These are phyloP conservation scores for Paracentrotus lividus DNA, from an alignment of 53 echinoderm and acorn worm genomes.

Conservation along the genomic window DNA sequence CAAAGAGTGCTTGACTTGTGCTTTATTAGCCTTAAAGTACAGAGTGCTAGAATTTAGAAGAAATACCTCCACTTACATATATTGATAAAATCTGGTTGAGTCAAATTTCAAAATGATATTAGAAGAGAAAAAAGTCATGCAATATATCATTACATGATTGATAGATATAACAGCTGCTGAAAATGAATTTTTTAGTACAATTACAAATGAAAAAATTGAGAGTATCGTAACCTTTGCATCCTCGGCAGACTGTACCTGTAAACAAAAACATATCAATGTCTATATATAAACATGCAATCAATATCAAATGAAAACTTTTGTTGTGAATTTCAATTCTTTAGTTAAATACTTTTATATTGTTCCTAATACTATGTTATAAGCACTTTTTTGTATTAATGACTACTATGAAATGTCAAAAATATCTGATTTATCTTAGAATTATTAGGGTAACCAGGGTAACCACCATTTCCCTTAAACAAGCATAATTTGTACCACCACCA, in stretches of 20 bases:
- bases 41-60: slow-evolving; percentile 20
- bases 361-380: no score
- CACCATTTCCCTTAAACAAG: no score
- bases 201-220: background rate
- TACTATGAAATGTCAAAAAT: background rate
- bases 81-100: background rate
- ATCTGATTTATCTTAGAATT: background rate
- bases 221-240: slow-evolving; percentile 3
- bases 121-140: slow-evolving; percentile 18
- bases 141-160: slow-evolving; percentile 3
- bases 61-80: slow-evolving; percentile 48
- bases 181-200: background rate
- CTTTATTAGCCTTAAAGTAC: no score
- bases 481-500: no score
- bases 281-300: background rate
- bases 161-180: slow-evolving; percentile 34
- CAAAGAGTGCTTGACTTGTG: no score
- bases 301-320: background rate
- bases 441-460: no score
- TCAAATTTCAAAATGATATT: background rate
- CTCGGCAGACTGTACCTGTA: slow-evolving; percentile 13
- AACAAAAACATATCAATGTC: slow-evolving; percentile 30
- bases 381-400: background rate
- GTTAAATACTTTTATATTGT: background rate
- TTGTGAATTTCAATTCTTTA: no score